A percentile compares a stretch with the other conserved stretches of the same genome.
Conservation (phyloP, 2,113 vertebrate genomes). For the Oophaga pumilio region DNA sequence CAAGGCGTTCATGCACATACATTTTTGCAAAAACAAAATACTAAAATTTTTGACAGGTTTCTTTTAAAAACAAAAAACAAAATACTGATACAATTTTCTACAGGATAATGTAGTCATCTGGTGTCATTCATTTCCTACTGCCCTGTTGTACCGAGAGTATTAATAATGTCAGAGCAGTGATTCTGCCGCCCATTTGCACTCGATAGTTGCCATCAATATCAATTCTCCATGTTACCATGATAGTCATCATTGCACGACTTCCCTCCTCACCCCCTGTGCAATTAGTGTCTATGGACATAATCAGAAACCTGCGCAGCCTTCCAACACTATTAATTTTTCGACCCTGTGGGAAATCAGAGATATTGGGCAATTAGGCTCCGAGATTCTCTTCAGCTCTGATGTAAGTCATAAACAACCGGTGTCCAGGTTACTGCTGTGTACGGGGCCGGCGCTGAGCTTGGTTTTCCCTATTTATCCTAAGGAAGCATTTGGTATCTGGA, state of each 20-base stretch:
- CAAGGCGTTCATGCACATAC: too few relatives aligned
- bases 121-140: neutral
- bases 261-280: conserved; percentile 60
- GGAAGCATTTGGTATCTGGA: neutral
- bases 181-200: conserved; percentile 25
- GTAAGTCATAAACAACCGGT: conserved; percentile 62
- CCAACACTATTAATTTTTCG: conserved; percentile 72
- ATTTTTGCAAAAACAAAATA: too few relatives aligned
- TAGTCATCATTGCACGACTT: conserved; percentile 37
- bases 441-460: neutral
- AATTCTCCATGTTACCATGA: conserved; percentile 40
- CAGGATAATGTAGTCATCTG: neutral
- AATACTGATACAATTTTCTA: too few relatives aligned
- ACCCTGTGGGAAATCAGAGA: conserved; percentile 68
- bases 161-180: neutral
- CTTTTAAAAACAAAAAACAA: neutral
- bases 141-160: neutral
- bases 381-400: conserved; percentile 65
- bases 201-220: conserved; percentile 43
- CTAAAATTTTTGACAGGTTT: neutral
- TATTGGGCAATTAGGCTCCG: conserved; percentile 73
- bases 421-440: rapidly evolving
- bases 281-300: conserved; percentile 70
- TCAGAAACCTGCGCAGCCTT: conserved; percentile 76
- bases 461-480: conserved; percentile 10